Evolutionary conservation across 2,113 vertebrate genomes (phyloP).

Genomic region (Zosterops japonicus): DNA sequence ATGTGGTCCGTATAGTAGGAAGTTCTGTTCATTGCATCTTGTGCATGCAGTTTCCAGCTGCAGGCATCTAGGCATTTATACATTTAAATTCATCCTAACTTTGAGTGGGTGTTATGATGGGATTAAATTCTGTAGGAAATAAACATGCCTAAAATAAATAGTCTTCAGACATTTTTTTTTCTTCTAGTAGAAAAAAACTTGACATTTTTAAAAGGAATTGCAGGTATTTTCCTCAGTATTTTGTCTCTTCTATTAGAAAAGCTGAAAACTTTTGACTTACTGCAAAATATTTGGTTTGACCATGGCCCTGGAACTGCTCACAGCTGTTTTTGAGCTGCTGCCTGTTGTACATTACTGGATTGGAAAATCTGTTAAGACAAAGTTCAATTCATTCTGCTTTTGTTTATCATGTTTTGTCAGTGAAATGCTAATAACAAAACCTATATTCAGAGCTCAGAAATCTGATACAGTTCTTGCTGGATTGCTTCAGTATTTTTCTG

Average conservation of each 20-base stretch:
- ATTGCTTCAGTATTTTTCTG: not conserved
- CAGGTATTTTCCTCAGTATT: constrained; percentile 17
- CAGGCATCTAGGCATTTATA: constrained; percentile 66
- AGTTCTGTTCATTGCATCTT: constrained; percentile 25
- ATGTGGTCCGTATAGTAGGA: constrained; percentile 24
- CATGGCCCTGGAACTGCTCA: not conserved
- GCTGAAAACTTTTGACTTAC: not conserved
- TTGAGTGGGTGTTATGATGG: constrained; percentile 68
- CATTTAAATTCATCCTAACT: constrained; percentile 66
- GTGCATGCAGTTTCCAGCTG: constrained; percentile 63
- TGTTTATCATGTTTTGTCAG: not conserved
- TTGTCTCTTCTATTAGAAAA: not conserved
- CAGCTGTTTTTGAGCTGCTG: not conserved
- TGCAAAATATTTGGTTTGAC: not conserved
- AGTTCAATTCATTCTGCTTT: not conserved
- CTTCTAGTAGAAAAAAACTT: constrained; percentile 24
- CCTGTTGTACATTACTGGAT: rapidly evolving
- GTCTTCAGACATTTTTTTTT: constrained; percentile 33
- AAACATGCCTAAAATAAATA: constrained; percentile 67
- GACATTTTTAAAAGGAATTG: constrained; percentile 1
- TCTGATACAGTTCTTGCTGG: not conserved
- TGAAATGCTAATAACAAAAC: not conserved
- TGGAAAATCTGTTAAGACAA: not conserved
- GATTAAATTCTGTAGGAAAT: constrained; percentile 72
- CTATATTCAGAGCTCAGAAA: not conserved